These are phyloP conservation scores for Pagetopsis macropterus DNA, from an alignment of 2,797 vertebrate genomes.

Conservation along the genomic window DNA sequence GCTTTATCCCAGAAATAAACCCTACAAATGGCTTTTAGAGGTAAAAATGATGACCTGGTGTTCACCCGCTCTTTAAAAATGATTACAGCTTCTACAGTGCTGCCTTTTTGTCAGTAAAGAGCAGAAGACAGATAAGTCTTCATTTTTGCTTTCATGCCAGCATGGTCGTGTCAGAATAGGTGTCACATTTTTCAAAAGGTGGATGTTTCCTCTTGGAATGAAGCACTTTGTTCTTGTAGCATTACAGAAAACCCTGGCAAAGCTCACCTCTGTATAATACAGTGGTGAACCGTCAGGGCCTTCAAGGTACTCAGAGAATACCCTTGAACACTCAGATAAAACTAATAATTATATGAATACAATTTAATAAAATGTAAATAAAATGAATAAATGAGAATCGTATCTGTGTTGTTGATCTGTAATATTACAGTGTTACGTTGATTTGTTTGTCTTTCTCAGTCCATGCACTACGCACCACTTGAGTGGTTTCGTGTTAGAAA, in stretches of 20 bases:
- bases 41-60: constrained; percentile 32
- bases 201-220: constrained; percentile 43
- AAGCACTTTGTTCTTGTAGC: constrained; percentile 38
- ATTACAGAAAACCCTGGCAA: constrained; percentile 10
- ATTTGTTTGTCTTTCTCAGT: too few relatives aligned
- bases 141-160: constrained; percentile 56
- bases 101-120: constrained; percentile 52
- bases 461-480: too few relatives aligned
- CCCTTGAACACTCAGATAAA: too few relatives aligned
- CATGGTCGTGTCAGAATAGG: constrained; percentile 42
- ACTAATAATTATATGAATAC: too few relatives aligned
- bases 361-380: too few relatives aligned
- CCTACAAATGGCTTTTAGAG: constrained; percentile 45
- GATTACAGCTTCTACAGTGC: constrained; percentile 48
- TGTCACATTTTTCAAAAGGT: constrained; percentile 61
- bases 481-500: too few relatives aligned
- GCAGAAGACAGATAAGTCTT: constrained; percentile 56
- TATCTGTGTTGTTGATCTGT: too few relatives aligned
- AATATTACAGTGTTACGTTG: too few relatives aligned
- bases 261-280: constrained; percentile 4
- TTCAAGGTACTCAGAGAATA: too few relatives aligned
- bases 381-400: too few relatives aligned
- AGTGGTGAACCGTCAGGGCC: too few relatives aligned
- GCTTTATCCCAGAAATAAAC: constrained; percentile 27
- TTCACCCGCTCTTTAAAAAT: constrained; percentile 52